Percentiles rank a stretch among this genome's conserved stretches.
These are phyloP conservation scores for Acipenser ruthenus DNA, from an alignment of 2,797 vertebrate genomes.

Conservation along the genomic window DNA sequence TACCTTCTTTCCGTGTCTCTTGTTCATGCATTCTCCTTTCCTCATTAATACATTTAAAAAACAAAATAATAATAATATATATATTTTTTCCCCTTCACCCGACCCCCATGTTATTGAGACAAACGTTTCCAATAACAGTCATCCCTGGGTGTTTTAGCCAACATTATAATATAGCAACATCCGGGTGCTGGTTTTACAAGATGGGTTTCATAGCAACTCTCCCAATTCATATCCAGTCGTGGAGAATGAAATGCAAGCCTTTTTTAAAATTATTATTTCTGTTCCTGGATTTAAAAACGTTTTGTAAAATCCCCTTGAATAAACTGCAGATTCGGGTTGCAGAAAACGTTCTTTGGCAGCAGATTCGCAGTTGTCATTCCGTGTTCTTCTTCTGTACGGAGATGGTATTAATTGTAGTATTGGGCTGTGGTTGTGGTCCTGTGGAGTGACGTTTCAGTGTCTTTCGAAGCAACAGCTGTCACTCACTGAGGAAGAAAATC, in stretches of 20 bases:
- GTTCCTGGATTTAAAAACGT: no score
- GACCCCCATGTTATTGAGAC: constrained; percentile 18
- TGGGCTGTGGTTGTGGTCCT: not conserved
- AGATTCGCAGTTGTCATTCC: constrained; percentile 5
- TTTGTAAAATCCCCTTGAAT: no score
- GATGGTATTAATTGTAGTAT: not conserved
- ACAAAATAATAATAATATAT: constrained; percentile 19
- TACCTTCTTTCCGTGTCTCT: constrained; percentile 67
- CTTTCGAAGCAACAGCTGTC: no score
- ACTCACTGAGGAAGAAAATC: no score
- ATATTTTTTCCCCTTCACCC: constrained; percentile 26
- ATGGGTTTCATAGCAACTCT: constrained; percentile 16
- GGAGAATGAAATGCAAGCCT: constrained; percentile 5
- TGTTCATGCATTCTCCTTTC: constrained; percentile 63
- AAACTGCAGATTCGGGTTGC: no score
- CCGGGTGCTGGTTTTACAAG: constrained; percentile 63
- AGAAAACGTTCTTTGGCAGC: not conserved
- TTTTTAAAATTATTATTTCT: not conserved
- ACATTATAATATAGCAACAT: constrained; percentile 73
- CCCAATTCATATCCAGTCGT: constrained; percentile 2
- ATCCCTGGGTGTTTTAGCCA: constrained; percentile 55
- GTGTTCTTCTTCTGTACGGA: not conserved
- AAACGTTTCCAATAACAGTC: constrained; percentile 21
- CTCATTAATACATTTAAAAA: constrained; percentile 46
- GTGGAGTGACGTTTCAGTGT: no score